Base-by-base conservation (phyloP, 2,797 vertebrate genomes). In the Vireo griseus region DNA sequence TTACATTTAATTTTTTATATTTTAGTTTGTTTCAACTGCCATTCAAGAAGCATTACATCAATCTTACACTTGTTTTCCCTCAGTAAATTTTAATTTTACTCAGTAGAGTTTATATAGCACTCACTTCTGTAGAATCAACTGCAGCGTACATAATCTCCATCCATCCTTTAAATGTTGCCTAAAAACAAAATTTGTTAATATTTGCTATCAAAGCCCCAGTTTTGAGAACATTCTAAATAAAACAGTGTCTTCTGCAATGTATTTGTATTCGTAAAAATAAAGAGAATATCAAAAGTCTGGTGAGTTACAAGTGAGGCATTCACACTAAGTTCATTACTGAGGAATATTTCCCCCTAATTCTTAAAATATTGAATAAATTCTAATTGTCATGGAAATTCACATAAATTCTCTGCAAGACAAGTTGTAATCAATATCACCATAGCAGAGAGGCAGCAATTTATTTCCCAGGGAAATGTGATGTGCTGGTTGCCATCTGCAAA, bases 101-200 rank as follows among this genome's bases (percentile, higher is more conserved):
- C 5, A 11, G n/a, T 18, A 91, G 42, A 77, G 58, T 90, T 93
- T 79, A 86, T 45, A 76, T 54, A 94, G 35, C 75, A 98, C 98
- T 98, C 89, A 98, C 98, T 42, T 96, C 39, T 82, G 93, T 97
- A 58, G 98, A 98, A 95, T 98, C 98, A 90, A 98, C 98, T 5
- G 98, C 98, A 84, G 98, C 97, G 5, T 98, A 98, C 98, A 98
- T 98, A 73, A 98, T 98, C 6, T 91, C 90, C 92, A 33, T 98
- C 98, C 98, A 98, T 84, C 98, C 98, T 94, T 98, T 98, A 97
- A 98, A 98, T 2, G 98, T 98, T 68, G 98, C 98, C 98, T 98
- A 90, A 66, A 97, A 97, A 91, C 33, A 94, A 75, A 94, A 77
- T 90, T 88, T 57, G 77, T 86, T 96, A 80, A 48, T 81, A 88